phyloP scores from a whole-genome alignment of 1,140 invertebrate species.

The Eubasilissa regina region DNA sequence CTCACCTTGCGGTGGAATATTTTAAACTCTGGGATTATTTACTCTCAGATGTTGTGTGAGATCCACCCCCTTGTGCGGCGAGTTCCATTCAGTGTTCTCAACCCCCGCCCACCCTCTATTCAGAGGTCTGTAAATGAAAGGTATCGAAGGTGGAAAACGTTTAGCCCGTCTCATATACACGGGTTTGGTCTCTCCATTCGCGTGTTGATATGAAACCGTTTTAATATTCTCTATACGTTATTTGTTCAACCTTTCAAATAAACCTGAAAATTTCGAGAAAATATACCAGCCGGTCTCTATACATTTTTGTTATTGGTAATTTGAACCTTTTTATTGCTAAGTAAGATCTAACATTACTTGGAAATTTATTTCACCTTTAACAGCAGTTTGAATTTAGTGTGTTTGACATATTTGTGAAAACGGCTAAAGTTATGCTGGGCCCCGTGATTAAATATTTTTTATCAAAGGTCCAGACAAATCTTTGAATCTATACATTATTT shows the following conservation, averaged over 20 bases:
- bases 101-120: neutral
- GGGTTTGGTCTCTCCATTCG: neutral
- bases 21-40: conserved; percentile 41
- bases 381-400: too few species aligned
- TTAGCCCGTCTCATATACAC: conserved; percentile 23
- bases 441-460: too few species aligned
- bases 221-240: too few species aligned
- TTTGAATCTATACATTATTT: too few species aligned
- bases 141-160: conserved; percentile 32
- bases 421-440: too few species aligned
- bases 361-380: too few species aligned
- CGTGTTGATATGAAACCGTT: too few species aligned
- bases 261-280: too few species aligned
- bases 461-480: too few species aligned
- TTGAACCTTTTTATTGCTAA: too few species aligned
- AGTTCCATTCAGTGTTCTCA: conserved; percentile 7
- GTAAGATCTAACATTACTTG: too few species aligned
- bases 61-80: neutral
- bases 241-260: neutral
- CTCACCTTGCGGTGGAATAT: neutral
- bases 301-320: neutral
- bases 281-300: neutral
- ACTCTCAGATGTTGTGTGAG: conserved; percentile 10
- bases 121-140: conserved; percentile 17
- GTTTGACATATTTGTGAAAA: too few species aligned